A percentile compares a stretch with the other conserved stretches of the same genome.
Conservation (phyloP, 1,140 invertebrate species). For the Bemisia tabaci region DNA sequence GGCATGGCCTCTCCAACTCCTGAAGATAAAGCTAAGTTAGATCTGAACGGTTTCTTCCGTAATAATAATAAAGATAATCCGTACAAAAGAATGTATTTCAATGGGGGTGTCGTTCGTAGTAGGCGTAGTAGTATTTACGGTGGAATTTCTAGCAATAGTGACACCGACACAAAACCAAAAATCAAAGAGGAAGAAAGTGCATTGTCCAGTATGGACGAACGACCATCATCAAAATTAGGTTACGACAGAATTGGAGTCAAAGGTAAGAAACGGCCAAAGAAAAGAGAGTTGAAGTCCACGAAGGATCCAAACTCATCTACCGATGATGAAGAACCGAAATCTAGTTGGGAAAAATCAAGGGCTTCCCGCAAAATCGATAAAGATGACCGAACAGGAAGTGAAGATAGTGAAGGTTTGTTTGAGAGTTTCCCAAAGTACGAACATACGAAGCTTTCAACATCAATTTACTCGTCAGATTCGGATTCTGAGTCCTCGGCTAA, state of each 20-base stretch:
- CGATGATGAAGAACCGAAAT: conserved; percentile 28
- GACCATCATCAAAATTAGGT: conserved; percentile 10
- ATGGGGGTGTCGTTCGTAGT: conserved; percentile 50
- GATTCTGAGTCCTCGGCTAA: conserved; percentile 38
- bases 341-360: conserved; percentile 33
- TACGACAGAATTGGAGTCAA: conserved; percentile 30
- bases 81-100: conserved; percentile 59
- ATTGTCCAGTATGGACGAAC: conserved; percentile 20
- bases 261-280: conserved; percentile 26
- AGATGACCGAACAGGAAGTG: conserved; percentile 32
- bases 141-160: conserved; percentile 51
- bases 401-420: conserved; percentile 58
- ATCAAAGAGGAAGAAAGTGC: conserved; percentile 15
- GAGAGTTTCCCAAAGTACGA: conserved; percentile 31
- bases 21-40: conserved; percentile 39
- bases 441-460: conserved; percentile 23
- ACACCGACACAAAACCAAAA: conserved; percentile 25
- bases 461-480: conserved; percentile 56
- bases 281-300: conserved; percentile 18
- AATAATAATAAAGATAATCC: conserved; percentile 37
- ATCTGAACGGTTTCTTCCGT: conserved; percentile 45
- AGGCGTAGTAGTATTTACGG: conserved; percentile 45
- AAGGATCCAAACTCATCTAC: conserved; percentile 20
- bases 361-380: conserved; percentile 50
- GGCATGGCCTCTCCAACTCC: conserved; percentile 40